Evolutionary conservation across 2,797 vertebrate genomes (phyloP).

Genomic region (Notamacropus eugenii): DNA sequence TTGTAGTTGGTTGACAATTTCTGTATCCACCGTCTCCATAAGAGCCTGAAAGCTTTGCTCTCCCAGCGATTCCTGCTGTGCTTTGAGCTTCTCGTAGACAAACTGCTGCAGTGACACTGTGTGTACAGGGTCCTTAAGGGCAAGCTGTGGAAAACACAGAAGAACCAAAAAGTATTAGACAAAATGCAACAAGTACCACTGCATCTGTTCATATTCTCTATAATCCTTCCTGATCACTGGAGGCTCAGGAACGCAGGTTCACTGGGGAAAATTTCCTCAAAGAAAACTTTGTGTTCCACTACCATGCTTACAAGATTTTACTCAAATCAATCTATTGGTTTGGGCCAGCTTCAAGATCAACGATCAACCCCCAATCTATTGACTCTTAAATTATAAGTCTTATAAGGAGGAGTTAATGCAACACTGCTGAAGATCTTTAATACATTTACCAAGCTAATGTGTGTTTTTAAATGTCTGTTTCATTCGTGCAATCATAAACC

Average conservation of each 20-base stretch:
- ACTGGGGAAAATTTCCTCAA: not conserved
- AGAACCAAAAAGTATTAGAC: slow-evolving; percentile 60
- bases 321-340: not conserved
- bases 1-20: slow-evolving; percentile 95
- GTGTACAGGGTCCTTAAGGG: slow-evolving; percentile 96
- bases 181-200: not conserved
- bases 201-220: not conserved
- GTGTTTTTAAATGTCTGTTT: not conserved
- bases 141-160: slow-evolving; percentile 88
- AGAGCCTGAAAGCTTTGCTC: slow-evolving; percentile 93
- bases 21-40: slow-evolving; percentile 98
- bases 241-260: not conserved
- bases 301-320: not conserved
- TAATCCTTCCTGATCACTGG: slow-evolving; percentile 13
- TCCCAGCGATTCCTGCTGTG: slow-evolving; percentile 93
- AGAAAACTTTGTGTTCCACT: slow-evolving; percentile 17
- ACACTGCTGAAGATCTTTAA: not conserved
- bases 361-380: not conserved
- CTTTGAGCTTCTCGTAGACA: slow-evolving; percentile 97
- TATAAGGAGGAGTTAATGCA: not conserved
- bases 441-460: not conserved
- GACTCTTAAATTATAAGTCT: not conserved
- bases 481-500: not conserved
- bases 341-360: not conserved
- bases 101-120: slow-evolving; percentile 95